Evolutionary conservation across 1,140 invertebrate genomes (phyloP).

Genomic region (Tribolium madens): DNA sequence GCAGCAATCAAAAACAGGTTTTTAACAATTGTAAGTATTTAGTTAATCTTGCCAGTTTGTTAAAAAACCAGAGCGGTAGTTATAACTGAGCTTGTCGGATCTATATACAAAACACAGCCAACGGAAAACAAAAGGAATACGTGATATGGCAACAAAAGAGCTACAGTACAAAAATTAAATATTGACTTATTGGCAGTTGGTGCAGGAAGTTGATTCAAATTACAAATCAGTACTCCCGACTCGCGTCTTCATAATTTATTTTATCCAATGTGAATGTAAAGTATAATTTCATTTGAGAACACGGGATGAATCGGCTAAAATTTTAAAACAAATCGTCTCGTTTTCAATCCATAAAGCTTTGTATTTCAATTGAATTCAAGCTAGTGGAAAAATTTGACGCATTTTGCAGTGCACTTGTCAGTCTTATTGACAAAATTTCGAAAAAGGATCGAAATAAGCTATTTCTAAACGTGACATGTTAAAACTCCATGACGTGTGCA

Average conservation of each 20-base stretch:
- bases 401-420: too few relatives aligned
- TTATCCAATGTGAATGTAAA: conserved; percentile 4
- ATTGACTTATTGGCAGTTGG: conserved; percentile 32
- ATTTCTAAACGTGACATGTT: too few relatives aligned
- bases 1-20: too few relatives aligned
- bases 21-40: not conserved
- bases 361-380: too few relatives aligned
- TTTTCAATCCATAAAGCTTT: not conserved
- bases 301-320: not conserved
- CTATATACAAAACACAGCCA: conserved; percentile 12
- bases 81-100: not conserved
- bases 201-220: conserved; percentile 31
- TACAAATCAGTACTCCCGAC: conserved; percentile 11
- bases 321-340: conserved; percentile 1
- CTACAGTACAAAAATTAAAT: conserved; percentile 26
- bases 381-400: too few relatives aligned
- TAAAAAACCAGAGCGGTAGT: not conserved
- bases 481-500: not conserved
- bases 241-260: conserved; percentile 16
- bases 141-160: conserved; percentile 12
- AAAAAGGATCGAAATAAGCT: too few relatives aligned
- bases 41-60: conserved; percentile 7
- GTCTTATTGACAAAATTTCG: not conserved
- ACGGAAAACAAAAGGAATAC: conserved; percentile 26
- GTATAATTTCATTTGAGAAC: not conserved